Evolutionary conservation across 2,797 vertebrate genomes (phyloP).

Genomic region (Carduelis carduelis): DNA sequence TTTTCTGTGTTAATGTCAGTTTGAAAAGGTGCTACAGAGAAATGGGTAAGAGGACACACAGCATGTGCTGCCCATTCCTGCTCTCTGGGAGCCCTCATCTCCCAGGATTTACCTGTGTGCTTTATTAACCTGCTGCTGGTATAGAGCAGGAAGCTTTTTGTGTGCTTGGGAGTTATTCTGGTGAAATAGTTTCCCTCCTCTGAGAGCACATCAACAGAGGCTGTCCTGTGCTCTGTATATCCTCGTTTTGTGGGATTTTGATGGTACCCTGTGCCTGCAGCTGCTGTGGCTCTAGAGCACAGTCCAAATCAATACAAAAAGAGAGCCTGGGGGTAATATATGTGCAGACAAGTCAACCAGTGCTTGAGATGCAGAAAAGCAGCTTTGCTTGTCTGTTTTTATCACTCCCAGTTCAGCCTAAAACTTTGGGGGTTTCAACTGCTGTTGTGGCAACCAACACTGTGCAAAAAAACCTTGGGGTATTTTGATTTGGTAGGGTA

Average conservation of each 20-base stretch:
- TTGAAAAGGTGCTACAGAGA: not conserved
- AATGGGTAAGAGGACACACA: accelerated
- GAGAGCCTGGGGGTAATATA: accelerated
- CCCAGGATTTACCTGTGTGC: accelerated
- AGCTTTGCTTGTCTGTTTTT: not conserved
- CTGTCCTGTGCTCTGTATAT: not conserved
- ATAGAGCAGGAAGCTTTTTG: accelerated
- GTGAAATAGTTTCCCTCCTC: not conserved
- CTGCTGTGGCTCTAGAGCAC: not conserved
- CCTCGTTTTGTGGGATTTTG: not conserved
- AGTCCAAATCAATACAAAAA: not conserved
- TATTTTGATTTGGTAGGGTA: not conserved
- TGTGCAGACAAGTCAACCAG: not conserved
- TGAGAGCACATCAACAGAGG: accelerated
- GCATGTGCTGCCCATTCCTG: accelerated
- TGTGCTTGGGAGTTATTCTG: not conserved
- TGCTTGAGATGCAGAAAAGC: accelerated
- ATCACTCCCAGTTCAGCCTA: not conserved
- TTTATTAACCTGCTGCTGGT: not conserved
- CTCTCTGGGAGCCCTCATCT: accelerated
- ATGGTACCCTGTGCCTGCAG: not conserved
- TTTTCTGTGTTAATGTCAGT: not conserved
- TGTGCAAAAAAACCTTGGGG: not conserved
- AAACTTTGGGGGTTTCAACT: not conserved
- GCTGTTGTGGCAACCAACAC: not conserved